Conservation (phyloP, 2,113 vertebrate genomes). For the Tragelaphus buxtoni region DNA sequence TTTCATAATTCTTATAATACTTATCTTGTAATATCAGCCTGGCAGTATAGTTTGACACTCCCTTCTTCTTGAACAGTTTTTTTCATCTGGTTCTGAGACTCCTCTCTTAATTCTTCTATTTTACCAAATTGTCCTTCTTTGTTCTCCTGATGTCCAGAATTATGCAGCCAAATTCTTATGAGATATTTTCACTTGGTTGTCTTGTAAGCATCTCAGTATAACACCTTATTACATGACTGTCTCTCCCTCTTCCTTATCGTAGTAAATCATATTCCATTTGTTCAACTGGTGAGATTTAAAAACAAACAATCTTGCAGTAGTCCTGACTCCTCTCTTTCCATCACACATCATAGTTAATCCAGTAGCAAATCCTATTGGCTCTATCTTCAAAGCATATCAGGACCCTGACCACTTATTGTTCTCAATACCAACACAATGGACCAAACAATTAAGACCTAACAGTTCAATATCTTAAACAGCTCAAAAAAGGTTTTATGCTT, state of each 20-base stretch:
- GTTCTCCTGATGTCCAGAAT: neutral
- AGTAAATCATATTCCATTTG: neutral
- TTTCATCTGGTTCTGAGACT: neutral
- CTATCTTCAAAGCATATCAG: neutral
- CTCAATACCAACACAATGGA: neutral
- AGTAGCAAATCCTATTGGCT: neutral
- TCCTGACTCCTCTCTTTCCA: neutral
- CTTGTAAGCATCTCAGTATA: neutral
- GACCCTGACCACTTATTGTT: neutral
- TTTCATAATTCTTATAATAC: neutral
- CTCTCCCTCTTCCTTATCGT: neutral
- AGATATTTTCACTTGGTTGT: neutral
- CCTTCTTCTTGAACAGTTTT: neutral
- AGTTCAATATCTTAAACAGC: neutral
- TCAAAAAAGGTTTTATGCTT: neutral
- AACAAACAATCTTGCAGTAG: neutral
- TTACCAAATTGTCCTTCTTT: neutral
- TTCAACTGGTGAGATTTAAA: neutral
- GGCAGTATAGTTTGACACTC: neutral
- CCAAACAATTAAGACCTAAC: neutral
- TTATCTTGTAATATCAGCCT: neutral
- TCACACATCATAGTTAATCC: neutral
- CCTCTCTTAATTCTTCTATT: neutral
- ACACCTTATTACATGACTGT: neutral
- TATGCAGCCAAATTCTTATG: neutral